These are phyloP conservation scores for Hetaerina americana DNA, from an alignment of 1,140 invertebrate genomes.

Conservation along the genomic window DNA sequence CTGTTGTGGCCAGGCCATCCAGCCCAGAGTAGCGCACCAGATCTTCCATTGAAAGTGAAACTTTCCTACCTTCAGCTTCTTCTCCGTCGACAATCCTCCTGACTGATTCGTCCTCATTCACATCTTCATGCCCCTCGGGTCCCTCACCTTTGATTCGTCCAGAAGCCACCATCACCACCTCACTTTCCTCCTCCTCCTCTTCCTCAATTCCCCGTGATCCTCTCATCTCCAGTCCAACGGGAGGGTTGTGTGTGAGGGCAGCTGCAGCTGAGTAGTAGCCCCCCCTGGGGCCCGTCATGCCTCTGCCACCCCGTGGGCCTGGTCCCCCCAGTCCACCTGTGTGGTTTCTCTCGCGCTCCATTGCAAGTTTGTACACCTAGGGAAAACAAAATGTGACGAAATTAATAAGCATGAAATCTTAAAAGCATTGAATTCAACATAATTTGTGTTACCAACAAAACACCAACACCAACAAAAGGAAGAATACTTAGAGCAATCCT, in stretches of 20 bases:
- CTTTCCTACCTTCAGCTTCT: constrained; percentile 46
- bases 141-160: background rate
- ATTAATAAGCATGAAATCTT: background rate
- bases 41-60: constrained; percentile 43
- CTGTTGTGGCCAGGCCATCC: constrained; percentile 28
- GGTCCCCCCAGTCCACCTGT: background rate
- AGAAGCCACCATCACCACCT: background rate
- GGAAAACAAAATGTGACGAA: constrained; percentile 4
- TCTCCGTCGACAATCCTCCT: constrained; percentile 27
- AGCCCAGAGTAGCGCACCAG: constrained; percentile 41
- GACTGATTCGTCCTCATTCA: background rate
- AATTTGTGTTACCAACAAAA: background rate
- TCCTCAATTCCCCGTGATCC: constrained; percentile 24
- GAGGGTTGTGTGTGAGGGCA: background rate
- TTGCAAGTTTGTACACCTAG: constrained; percentile 65
- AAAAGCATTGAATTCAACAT: background rate
- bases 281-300: background rate
- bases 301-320: background rate
- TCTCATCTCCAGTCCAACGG: constrained; percentile 19
- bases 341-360: constrained; percentile 48
- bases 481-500: too few species aligned
- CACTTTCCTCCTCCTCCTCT: constrained; percentile 2
- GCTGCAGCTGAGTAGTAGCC: background rate
- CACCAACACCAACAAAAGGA: too few species aligned
- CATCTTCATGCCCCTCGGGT: background rate